Evolutionary conservation across 1,140 invertebrate species (phyloP), one percentile per base, ranked within the genome.

Genomic region (Medauroidea extradentata): DNA sequence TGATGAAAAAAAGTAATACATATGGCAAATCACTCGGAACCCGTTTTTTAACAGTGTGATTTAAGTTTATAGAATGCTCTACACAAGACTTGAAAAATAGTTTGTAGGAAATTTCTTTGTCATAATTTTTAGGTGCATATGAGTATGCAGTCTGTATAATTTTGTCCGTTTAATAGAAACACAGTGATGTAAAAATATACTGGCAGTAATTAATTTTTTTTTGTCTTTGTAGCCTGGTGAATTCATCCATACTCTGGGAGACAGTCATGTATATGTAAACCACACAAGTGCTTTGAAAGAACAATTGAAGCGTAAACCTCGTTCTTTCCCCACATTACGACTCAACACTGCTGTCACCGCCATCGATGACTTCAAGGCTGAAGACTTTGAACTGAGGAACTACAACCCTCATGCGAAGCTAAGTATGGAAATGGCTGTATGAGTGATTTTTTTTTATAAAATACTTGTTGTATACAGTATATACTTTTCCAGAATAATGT

Each of bases 401-500:
- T 99, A 99, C 72, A 85, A 94, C 58, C 93, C 95, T 8, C 84
- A 98, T 76, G 85, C 89, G 2, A 93, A 91, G 75, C 92, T 99
- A 64, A 80, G 83, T 55, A 98, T 99, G 96, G 81, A 90, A 69
- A 98, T 99, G 96, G 94, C 97, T 63, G 90, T 99, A 42, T 99
- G 80, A 87, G 59, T 34, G 13, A 49, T 23, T 11, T 14, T 21
- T 51, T 8, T 23, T 51, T 27, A 25, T 23, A 16, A 13, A 23
- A 51, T 25, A 9, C 21, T 51, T 25, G 16, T n/a, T n/a, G n/a
- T n/a, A n/a, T n/a, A n/a, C n/a, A n/a, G n/a, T n/a, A n/a, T n/a
- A n/a, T n/a, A n/a, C n/a, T n/a, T n/a, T n/a, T n/a, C n/a, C n/a
- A n/a, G n/a, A n/a, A n/a, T n/a, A n/a, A n/a, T n/a, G n/a, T n/a